Conservation (phyloP, 2,888 invertebrate genomes). For the Athripsodes cinereus region DNA sequence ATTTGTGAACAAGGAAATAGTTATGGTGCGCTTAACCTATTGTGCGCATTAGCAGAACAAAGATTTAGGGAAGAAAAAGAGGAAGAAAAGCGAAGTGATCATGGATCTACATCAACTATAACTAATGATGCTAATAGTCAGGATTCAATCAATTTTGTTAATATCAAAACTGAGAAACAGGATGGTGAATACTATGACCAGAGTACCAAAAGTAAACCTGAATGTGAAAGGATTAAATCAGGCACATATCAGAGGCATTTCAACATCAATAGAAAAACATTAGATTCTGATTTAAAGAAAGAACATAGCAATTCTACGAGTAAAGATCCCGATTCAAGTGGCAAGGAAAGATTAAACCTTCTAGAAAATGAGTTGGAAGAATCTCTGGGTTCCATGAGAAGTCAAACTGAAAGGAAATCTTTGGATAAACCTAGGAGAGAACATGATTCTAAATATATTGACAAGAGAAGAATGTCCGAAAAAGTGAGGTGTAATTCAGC, state of each 20-base stretch:
- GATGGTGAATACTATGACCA: slow-evolving; percentile 16
- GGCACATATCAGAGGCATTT: slow-evolving; percentile 4
- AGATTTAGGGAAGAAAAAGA: slow-evolving; percentile 70
- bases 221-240: slow-evolving; percentile 5
- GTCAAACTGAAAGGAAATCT: slow-evolving; percentile 27
- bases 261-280: neutral
- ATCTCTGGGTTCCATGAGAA: slow-evolving; percentile 18
- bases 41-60: slow-evolving; percentile 82
- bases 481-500: slow-evolving; percentile 34
- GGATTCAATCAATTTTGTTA: slow-evolving; percentile 13
- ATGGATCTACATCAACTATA: slow-evolving; percentile 12
- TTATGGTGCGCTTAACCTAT: slow-evolving; percentile 63
- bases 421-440: slow-evolving; percentile 25
- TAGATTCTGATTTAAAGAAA: slow-evolving; percentile 28
- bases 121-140: slow-evolving; percentile 20
- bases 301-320: slow-evolving; percentile 26
- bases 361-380: slow-evolving; percentile 29
- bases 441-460: slow-evolving; percentile 23
- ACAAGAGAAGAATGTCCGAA: slow-evolving; percentile 30
- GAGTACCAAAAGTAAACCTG: slow-evolving; percentile 39
- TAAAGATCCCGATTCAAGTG: slow-evolving; percentile 26
- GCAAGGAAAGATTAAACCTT: slow-evolving; percentile 28
- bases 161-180: slow-evolving; percentile 26
- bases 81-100: slow-evolving; percentile 35
- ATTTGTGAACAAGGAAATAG: slow-evolving; percentile 39